These are phyloP conservation scores for Drosophila mauritiana DNA, from an alignment of 1,140 invertebrate genomes.

Conservation along the genomic window DNA sequence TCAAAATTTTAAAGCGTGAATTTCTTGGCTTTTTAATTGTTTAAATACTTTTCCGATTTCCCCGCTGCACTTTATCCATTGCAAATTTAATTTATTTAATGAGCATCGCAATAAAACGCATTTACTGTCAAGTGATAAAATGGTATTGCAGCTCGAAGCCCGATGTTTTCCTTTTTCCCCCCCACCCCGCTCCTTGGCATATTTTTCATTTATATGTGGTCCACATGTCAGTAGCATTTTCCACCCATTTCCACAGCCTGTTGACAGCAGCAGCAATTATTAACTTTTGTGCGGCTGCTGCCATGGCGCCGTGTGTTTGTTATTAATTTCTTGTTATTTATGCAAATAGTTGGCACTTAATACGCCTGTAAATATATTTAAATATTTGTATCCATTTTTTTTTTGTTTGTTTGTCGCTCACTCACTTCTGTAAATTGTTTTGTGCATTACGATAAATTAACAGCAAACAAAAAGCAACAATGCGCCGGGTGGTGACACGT, in stretches of 20 bases:
- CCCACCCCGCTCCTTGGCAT: constrained; percentile 29
- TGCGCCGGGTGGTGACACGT: constrained; percentile 47
- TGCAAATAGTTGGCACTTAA: constrained; percentile 84
- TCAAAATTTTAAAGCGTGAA: constrained; percentile 6
- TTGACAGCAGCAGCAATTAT: constrained; percentile 79
- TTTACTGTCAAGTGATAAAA: constrained; percentile 83
- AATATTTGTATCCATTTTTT: constrained; percentile 14
- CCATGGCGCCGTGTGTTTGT: constrained; percentile 80
- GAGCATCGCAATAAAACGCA: constrained; percentile 77
- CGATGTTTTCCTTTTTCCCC: constrained; percentile 16
- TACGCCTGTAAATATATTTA: constrained; percentile 66
- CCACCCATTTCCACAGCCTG: constrained; percentile 43
- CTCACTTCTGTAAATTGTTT: constrained; percentile 57
- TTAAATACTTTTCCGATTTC: constrained; percentile 52
- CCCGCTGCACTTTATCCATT: constrained; percentile 12
- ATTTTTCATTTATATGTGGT: constrained; percentile 77
- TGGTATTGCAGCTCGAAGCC: constrained; percentile 59
- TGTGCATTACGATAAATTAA: constrained; percentile 77
- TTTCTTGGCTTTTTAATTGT: constrained; percentile 32
- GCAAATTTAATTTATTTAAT: constrained; percentile 82
- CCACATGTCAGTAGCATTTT: constrained; percentile 56
- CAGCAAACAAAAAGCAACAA: constrained; percentile 44
- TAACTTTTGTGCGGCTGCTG: constrained; percentile 80
- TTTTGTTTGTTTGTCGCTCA: constrained; percentile 9
- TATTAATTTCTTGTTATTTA: constrained; percentile 84